A percentile compares a stretch with the other conserved stretches of the same genome.
Evolutionary conservation across 2,113 vertebrate species (phyloP).

Genomic region (Hyperoodon ampullatus): DNA sequence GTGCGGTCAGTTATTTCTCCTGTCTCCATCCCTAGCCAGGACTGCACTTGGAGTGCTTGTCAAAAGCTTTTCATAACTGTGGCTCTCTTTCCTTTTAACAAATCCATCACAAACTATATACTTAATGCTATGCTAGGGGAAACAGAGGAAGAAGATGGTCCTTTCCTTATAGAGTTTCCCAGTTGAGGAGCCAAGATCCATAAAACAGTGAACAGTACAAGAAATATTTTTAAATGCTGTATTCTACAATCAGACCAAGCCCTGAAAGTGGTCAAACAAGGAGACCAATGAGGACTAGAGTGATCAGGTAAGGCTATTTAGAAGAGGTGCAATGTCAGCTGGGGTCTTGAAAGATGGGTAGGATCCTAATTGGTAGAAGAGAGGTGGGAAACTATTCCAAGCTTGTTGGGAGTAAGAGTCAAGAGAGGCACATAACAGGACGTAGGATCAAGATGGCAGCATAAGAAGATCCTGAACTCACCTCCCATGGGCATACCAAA

Average conservation of each 20-base stretch:
- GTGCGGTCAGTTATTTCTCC: conserved; percentile 2
- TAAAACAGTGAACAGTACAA: neutral
- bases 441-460: neutral
- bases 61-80: neutral
- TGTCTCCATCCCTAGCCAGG: neutral
- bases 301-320: neutral
- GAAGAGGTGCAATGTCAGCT: neutral
- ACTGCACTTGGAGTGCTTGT: neutral
- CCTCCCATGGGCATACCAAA: neutral
- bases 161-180: neutral
- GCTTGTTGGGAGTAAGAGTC: neutral
- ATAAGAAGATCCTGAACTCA: neutral
- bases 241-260: neutral
- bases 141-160: neutral
- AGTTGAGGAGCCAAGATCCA: conserved; percentile 4
- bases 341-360: conserved; percentile 7
- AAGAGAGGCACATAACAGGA: neutral
- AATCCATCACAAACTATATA: neutral
- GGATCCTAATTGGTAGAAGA: neutral
- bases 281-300: neutral
- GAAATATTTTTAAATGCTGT: conserved; percentile 5
- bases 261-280: neutral
- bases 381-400: neutral
- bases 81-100: conserved; percentile 7
- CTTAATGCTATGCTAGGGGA: neutral